A percentile compares a stretch with the other conserved stretches of the same genome.
phyloP scores from a whole-genome alignment of 2,888 invertebrate species.

The Chloromyia formosa region DNA sequence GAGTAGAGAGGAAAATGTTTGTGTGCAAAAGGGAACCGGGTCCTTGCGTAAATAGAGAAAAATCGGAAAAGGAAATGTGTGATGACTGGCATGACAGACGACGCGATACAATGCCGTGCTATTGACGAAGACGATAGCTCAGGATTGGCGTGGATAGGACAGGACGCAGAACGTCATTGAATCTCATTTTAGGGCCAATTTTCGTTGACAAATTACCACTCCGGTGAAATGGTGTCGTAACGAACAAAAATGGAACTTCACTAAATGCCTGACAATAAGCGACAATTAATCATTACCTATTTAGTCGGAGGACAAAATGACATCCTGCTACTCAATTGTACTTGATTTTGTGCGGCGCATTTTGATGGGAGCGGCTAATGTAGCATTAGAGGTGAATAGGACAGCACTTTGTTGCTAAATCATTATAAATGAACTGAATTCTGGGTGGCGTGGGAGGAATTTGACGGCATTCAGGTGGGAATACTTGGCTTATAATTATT shows the following conservation, averaged over 20 bases:
- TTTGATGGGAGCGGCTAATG: neutral
- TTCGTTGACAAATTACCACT: slow-evolving; percentile 41
- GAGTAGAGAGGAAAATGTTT: slow-evolving; percentile 1
- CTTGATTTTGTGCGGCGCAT: neutral
- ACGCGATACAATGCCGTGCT: neutral
- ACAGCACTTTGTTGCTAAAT: neutral
- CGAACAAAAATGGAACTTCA: neutral
- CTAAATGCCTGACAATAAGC: slow-evolving; percentile 30
- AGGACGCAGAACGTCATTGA: neutral
- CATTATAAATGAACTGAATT: neutral
- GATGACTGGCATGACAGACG: neutral
- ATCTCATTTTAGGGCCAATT: slow-evolving; percentile 40
- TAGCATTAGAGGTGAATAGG: neutral
- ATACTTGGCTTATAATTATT: no score
- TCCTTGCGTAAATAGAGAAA: slow-evolving; percentile 36
- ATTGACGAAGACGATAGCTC: neutral
- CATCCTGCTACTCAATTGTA: neutral
- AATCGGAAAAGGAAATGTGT: slow-evolving; percentile 10
- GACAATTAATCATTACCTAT: slow-evolving; percentile 37
- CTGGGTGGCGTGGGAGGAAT: no score
- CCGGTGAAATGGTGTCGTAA: neutral
- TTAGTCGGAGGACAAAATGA: neutral
- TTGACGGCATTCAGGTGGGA: no score
- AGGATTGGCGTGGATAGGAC: neutral
- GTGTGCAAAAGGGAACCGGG: neutral